Percentiles rank a stretch among this genome's conserved stretches.
phyloP scores from a whole-genome alignment of 2,113 vertebrate species.

The Gasterosteus nipponicus region DNA sequence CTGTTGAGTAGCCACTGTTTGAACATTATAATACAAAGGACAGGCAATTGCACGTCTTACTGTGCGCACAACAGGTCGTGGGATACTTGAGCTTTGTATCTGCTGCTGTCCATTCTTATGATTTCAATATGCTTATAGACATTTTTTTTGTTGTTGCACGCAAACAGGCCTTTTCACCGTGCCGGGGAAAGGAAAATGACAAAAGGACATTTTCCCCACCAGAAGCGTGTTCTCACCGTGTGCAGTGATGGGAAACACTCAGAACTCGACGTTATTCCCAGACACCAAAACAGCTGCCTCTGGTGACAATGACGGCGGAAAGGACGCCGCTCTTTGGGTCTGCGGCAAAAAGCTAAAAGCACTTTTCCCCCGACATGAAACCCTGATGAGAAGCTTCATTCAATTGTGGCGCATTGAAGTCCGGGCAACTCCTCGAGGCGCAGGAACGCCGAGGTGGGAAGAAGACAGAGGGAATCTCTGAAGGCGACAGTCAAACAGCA shows the following conservation, averaged over 20 bases:
- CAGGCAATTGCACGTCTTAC: background rate
- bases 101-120: background rate
- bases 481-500: slow-evolving; percentile 33
- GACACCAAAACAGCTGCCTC: slow-evolving; percentile 23
- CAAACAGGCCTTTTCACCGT: background rate
- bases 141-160: background rate
- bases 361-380: slow-evolving; percentile 60
- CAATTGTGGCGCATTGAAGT: slow-evolving; percentile 56
- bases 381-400: slow-evolving; percentile 54
- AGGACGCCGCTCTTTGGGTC: slow-evolving; percentile 48
- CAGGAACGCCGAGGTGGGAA: slow-evolving; percentile 42
- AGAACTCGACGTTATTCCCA: slow-evolving; percentile 42
- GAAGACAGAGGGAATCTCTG: slow-evolving; percentile 13
- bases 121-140: background rate
- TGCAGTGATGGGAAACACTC: slow-evolving; percentile 18
- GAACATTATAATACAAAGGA: background rate
- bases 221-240: background rate
- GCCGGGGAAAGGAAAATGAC: background rate
- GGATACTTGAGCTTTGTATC: background rate
- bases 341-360: slow-evolving; percentile 48
- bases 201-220: background rate
- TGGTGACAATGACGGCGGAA: slow-evolving; percentile 47
- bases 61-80: background rate
- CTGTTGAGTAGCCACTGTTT: background rate
- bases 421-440: slow-evolving; percentile 49